These are phyloP conservation scores for Seira sanloemensis DNA, from an alignment of 2,888 invertebrate genomes.

Conservation along the genomic window DNA sequence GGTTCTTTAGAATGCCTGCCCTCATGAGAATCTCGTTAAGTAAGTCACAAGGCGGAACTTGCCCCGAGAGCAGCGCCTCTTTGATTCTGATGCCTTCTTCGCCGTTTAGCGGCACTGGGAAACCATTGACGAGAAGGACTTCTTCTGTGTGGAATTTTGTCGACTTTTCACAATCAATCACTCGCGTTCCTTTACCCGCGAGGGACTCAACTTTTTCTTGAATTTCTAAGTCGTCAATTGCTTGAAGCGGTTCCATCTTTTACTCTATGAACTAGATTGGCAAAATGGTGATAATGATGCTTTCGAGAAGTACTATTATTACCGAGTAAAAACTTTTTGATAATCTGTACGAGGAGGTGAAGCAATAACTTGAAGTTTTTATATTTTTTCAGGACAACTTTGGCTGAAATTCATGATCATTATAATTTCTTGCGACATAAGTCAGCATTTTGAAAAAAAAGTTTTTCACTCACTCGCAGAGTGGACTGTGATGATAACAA, in stretches of 20 bases:
- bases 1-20: conserved; percentile 80
- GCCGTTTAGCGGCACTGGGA: conserved; percentile 82
- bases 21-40: conserved; percentile 83
- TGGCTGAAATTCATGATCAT: conserved; percentile 1
- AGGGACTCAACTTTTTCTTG: conserved; percentile 85
- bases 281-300: conserved; percentile 13
- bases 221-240: conserved; percentile 83
- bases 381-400: conserved; percentile 13
- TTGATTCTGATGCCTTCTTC: conserved; percentile 83
- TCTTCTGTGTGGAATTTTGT: conserved; percentile 85
- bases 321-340: background rate
- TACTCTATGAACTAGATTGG: background rate
- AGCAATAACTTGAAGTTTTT: conserved; percentile 25
- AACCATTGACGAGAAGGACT: conserved; percentile 83
- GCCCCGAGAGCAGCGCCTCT: conserved; percentile 79
- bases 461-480: background rate
- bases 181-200: conserved; percentile 83
- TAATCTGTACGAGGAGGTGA: no score
- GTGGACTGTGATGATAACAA: background rate
- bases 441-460: conserved; percentile 9
- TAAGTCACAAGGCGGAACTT: conserved; percentile 83
- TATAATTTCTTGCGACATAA: background rate
- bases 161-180: conserved; percentile 85
- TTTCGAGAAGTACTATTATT: conserved; percentile 5
- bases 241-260: conserved; percentile 72